phyloP scores from a whole-genome alignment of 2,888 invertebrate species.

The Parochlus steinenii region DNA sequence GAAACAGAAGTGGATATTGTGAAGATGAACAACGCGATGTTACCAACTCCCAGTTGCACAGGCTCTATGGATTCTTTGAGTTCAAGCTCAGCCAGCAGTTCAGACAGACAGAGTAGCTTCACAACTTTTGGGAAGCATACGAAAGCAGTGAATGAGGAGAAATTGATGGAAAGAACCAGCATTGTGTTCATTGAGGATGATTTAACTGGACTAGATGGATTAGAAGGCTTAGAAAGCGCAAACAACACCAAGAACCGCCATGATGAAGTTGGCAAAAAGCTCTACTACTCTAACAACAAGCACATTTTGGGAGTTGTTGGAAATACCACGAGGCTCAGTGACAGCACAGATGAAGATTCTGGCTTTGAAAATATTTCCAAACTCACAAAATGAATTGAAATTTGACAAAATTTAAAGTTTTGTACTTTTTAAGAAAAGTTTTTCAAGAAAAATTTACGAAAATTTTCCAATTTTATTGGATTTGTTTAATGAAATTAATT shows the following conservation, averaged over 20 bases:
- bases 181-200: slow-evolving; percentile 10
- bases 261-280: not conserved
- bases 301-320: not conserved
- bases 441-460: too few species aligned
- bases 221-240: not conserved
- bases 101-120: slow-evolving; percentile 15
- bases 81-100: slow-evolving; percentile 15
- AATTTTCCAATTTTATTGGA: too few species aligned
- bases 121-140: slow-evolving; percentile 16
- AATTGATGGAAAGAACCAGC: slow-evolving; percentile 6
- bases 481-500: too few species aligned
- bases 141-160: not conserved
- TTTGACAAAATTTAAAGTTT: too few species aligned
- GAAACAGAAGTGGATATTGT: slow-evolving; percentile 10
- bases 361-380: slow-evolving; percentile 19
- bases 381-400: too few species aligned
- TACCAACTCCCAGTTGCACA: slow-evolving; percentile 17
- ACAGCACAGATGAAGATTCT: slow-evolving; percentile 19
- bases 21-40: slow-evolving; percentile 1
- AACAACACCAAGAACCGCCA: not conserved
- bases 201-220: not conserved
- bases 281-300: not conserved
- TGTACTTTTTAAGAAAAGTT: too few species aligned
- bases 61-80: slow-evolving; percentile 18
- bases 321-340: slow-evolving; percentile 14